Evolutionary conservation across 2,797 vertebrate genomes (phyloP).

Genomic region (Enteromius viviparus): DNA sequence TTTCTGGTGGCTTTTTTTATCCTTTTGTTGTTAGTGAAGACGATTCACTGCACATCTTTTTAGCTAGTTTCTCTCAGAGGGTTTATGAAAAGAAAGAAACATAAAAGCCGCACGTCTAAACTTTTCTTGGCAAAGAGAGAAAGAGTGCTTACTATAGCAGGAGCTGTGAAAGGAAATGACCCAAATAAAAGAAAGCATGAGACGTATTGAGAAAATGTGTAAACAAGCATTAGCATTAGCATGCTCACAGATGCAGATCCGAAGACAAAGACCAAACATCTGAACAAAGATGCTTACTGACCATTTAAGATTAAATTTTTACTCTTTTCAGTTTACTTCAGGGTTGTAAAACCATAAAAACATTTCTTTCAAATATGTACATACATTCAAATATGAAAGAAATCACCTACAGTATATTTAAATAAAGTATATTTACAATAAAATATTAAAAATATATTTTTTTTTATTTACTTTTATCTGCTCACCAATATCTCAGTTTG

Average conservation of each 20-base stretch:
- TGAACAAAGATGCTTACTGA: neutral
- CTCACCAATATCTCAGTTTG: neutral
- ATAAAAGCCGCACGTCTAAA: constrained; percentile 45
- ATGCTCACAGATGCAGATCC: neutral
- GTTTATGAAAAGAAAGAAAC: constrained; percentile 46
- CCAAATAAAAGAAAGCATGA: constrained; percentile 14
- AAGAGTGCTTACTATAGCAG: constrained; percentile 10
- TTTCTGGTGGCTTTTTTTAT: constrained; percentile 51
- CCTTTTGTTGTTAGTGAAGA: constrained; percentile 49
- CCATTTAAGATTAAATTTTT: neutral
- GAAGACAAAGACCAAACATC: neutral
- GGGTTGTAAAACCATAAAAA: neutral
- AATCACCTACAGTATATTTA: no score
- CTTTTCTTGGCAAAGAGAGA: constrained; percentile 35
- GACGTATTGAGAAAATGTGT: constrained; percentile 9
- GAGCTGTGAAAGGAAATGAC: constrained; percentile 24
- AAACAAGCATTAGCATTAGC: constrained; percentile 14
- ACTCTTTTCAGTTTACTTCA: neutral
- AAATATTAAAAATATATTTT: no score
- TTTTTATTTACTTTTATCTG: no score
- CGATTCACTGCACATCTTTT: constrained; percentile 49
- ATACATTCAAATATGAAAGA: neutral
- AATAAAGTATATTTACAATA: neutral
- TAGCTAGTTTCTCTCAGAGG: constrained; percentile 42
- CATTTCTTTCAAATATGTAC: no score